These are phyloP conservation scores for Agapornis canus DNA, from an alignment of 2,797 vertebrate genomes.

Conservation along the genomic window DNA sequence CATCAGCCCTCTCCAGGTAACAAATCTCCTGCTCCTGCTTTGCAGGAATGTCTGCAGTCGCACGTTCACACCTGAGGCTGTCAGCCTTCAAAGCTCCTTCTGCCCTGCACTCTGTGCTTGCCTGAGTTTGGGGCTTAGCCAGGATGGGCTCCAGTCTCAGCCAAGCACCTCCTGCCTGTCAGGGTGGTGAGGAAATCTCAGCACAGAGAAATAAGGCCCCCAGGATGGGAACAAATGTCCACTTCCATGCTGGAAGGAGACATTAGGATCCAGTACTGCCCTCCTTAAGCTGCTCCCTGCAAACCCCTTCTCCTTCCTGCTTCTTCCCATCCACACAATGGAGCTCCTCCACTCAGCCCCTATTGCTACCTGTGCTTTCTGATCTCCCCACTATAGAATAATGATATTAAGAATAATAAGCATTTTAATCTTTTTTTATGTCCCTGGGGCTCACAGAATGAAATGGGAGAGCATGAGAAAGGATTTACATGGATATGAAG, in stretches of 20 bases:
- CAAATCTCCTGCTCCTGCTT: constrained; percentile 64
- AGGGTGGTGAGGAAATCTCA: background rate
- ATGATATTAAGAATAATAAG: background rate
- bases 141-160: background rate
- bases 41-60: constrained; percentile 72
- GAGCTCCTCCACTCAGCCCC: background rate
- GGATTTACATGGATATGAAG: background rate
- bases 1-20: constrained; percentile 66
- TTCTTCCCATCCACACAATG: background rate
- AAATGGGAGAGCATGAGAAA: background rate
- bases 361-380: background rate
- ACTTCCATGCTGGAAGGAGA: background rate
- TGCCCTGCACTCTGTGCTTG: background rate
- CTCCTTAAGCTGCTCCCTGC: background rate
- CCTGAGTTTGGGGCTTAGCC: background rate
- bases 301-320: background rate
- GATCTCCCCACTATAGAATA: background rate
- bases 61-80: constrained; percentile 75
- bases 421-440: background rate
- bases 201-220: background rate
- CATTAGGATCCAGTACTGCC: rapidly evolving
- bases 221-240: background rate
- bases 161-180: background rate
- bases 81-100: constrained; percentile 54
- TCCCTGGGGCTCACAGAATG: background rate